phyloP scores from a whole-genome alignment of 2,797 vertebrate species.

The Halcyon chelicuti region DNA sequence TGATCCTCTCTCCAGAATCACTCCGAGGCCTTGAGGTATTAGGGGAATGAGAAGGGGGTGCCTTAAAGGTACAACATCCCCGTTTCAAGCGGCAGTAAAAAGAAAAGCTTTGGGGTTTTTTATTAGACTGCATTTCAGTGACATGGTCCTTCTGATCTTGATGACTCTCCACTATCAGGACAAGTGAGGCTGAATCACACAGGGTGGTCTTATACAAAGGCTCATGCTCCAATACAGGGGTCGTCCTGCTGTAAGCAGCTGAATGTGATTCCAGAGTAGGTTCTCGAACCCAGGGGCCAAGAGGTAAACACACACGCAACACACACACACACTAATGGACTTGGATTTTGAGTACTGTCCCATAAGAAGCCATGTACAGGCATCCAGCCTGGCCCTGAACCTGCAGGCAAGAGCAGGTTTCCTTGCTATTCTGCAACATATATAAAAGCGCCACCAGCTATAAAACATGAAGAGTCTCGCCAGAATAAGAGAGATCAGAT shows the following conservation, averaged over 20 bases:
- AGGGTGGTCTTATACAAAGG: not conserved
- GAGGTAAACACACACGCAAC: not conserved
- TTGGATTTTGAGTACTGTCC: not conserved
- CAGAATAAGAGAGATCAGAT: not conserved
- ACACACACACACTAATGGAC: not conserved
- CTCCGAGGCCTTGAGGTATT: slow-evolving; percentile 60
- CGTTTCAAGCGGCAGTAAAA: not conserved
- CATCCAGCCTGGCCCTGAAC: not conserved
- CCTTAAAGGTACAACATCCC: slow-evolving; percentile 74
- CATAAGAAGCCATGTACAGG: not conserved
- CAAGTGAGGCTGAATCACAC: not conserved
- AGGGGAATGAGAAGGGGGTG: slow-evolving; percentile 20
- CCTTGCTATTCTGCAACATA: not conserved
- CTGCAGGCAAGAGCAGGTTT: not conserved
- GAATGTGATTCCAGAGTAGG: not conserved
- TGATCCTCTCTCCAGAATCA: slow-evolving; percentile 72
- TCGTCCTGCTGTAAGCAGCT: not conserved
- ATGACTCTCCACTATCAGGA: not conserved
- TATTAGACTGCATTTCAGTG: not conserved
- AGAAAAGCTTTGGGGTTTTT: not conserved
- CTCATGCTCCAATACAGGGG: rapidly evolving
- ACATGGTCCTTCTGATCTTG: not conserved
- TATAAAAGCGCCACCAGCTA: not conserved
- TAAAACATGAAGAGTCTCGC: not conserved
- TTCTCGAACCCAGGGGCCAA: not conserved